phyloP scores from a whole-genome alignment of 1,140 invertebrate species.

The Formica selysi region DNA sequence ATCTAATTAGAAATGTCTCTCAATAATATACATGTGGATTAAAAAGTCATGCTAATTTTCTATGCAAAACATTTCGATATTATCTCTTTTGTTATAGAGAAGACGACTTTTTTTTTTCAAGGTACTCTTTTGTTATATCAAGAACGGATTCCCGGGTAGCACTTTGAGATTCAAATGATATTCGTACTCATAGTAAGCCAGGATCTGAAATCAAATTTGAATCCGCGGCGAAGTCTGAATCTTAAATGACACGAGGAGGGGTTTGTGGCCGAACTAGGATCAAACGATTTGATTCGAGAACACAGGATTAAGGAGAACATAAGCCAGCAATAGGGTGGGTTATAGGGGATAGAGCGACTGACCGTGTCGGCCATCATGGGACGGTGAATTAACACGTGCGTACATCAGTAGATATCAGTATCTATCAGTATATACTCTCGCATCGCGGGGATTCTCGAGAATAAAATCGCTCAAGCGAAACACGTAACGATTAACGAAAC shows the following conservation, averaged over 20 bases:
- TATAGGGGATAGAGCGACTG: conserved; percentile 44
- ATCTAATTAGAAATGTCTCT: background rate
- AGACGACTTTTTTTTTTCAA: background rate
- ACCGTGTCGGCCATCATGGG: conserved; percentile 40
- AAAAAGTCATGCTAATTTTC: background rate
- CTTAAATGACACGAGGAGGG: conserved; percentile 16
- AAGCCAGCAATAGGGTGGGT: conserved; percentile 25
- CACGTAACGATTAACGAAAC: conserved; percentile 1
- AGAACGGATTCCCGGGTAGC: background rate
- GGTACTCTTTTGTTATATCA: background rate
- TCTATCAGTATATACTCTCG: conserved; percentile 38
- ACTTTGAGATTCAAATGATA: conserved; percentile 47
- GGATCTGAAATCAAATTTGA: conserved; percentile 27
- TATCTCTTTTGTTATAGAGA: background rate
- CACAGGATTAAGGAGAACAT: conserved; percentile 50
- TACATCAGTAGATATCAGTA: conserved; percentile 51
- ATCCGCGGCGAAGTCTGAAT: conserved; percentile 34
- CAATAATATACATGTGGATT: background rate
- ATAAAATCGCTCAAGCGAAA: background rate
- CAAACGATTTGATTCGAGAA: conserved; percentile 54
- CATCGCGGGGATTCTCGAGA: background rate
- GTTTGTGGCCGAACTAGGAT: conserved; percentile 32
- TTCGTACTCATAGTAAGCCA: conserved; percentile 35
- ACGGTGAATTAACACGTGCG: conserved; percentile 55
- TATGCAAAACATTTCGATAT: background rate